Conservation (phyloP, 2,113 vertebrate genomes). For the Motacilla tschutschensis region DNA sequence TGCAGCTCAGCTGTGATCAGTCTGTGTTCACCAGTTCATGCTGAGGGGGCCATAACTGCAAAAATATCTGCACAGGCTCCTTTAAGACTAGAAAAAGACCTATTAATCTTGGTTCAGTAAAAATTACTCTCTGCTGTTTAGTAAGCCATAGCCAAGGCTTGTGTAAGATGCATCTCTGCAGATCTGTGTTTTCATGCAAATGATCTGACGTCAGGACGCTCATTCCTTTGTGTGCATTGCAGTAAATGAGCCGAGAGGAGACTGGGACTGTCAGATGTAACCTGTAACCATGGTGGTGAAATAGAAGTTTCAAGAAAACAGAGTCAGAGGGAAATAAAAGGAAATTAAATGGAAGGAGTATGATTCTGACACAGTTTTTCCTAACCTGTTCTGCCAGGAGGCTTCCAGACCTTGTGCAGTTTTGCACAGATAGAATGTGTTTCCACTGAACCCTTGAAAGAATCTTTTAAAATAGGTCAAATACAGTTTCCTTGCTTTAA, state of each 20-base stretch:
- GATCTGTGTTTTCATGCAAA: constrained; percentile 4
- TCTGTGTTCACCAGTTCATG: background rate
- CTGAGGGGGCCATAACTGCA: background rate
- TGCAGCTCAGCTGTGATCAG: rapidly evolving
- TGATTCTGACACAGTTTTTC: constrained; percentile 19
- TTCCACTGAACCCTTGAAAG: constrained; percentile 29
- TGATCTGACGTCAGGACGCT: background rate
- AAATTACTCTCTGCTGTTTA: background rate
- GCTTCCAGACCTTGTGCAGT: constrained; percentile 14
- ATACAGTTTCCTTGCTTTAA: constrained; percentile 1
- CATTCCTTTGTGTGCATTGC: background rate
- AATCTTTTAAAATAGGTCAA: constrained; percentile 22
- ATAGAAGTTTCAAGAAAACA: constrained; percentile 2
- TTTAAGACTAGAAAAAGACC: background rate
- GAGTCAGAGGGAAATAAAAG: background rate
- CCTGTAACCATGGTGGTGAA: background rate
- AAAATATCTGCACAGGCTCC: background rate
- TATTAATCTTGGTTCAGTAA: background rate
- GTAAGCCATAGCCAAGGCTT: background rate
- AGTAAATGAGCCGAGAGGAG: constrained; percentile 16
- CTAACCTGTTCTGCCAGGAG: constrained; percentile 36
- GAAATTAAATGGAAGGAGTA: constrained; percentile 2
- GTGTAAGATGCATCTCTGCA: background rate
- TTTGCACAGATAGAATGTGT: background rate
- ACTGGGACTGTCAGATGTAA: background rate